These are phyloP conservation scores for Tillus elongatus DNA, from an alignment of 2,888 invertebrate genomes.

Conservation along the genomic window DNA sequence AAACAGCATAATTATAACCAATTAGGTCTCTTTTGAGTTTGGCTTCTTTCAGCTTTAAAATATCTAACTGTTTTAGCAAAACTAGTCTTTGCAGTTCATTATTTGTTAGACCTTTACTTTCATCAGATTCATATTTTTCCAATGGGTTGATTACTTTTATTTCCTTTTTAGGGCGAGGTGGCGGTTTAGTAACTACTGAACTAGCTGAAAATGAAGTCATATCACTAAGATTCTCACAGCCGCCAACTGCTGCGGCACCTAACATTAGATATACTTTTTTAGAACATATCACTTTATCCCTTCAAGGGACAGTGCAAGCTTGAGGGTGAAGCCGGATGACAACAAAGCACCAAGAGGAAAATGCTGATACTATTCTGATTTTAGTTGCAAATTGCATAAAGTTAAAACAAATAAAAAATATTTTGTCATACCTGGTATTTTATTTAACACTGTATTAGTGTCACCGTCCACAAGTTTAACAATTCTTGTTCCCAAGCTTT, in stretches of 20 bases:
- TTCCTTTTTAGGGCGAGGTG: neutral
- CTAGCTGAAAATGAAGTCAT: neutral
- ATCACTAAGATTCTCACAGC: neutral
- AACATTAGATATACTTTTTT: too few species aligned
- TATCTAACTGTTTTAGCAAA: slow-evolving; percentile 2
- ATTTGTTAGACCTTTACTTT: slow-evolving; percentile 1
- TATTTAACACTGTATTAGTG: neutral
- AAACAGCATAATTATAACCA: too few species aligned
- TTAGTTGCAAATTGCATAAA: too few species aligned
- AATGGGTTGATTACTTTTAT: neutral
- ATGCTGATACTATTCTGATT: too few species aligned
- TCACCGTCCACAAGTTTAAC: neutral
- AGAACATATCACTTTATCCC: too few species aligned
- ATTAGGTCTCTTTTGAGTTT: slow-evolving; percentile 1
- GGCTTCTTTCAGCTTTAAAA: slow-evolving; percentile 1
- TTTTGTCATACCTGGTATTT: neutral
- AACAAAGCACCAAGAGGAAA: too few species aligned
- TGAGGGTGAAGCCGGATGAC: too few species aligned
- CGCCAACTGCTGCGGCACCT: neutral
- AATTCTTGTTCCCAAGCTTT: neutral
- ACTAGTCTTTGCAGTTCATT: neutral
- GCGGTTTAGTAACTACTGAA: neutral
- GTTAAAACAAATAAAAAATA: neutral
- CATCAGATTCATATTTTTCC: slow-evolving; percentile 3
- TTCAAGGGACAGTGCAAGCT: too few species aligned